A percentile compares a stretch with the other conserved stretches of the same genome.
Conservation (phyloP, 1,140 invertebrate genomes). For the Euwallacea fornicatus region DNA sequence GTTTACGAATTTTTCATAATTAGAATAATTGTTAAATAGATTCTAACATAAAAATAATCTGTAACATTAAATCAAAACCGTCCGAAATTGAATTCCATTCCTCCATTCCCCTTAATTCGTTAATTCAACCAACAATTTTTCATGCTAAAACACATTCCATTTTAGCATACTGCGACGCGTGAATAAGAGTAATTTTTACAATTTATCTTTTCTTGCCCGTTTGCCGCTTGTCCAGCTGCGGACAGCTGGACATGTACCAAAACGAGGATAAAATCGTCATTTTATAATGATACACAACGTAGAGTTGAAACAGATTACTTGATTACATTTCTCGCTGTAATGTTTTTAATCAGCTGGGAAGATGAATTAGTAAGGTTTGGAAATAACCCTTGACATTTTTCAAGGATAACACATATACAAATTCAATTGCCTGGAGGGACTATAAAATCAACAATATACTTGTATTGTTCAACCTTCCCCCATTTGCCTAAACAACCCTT, state of each 20-base stretch:
- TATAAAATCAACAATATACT: slow-evolving; percentile 5
- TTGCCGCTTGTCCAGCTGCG: slow-evolving; percentile 22
- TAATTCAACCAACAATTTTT: not conserved
- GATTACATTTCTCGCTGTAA: slow-evolving; percentile 12
- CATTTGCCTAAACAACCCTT: slow-evolving; percentile 11
- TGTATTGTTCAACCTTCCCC: not conserved
- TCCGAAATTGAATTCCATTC: too few relatives aligned
- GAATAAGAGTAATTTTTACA: slow-evolving; percentile 28
- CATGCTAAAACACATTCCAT: slow-evolving; percentile 6
- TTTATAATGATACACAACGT: slow-evolving; percentile 28
- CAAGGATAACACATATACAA: not conserved
- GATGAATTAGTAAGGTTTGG: slow-evolving; percentile 12
- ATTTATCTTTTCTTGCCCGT: slow-evolving; percentile 25
- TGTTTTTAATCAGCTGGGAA: slow-evolving; percentile 8
- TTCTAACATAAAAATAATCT: too few relatives aligned
- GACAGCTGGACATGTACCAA: slow-evolving; percentile 22
- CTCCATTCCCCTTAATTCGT: too few relatives aligned
- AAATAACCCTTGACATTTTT: not conserved
- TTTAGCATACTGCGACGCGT: slow-evolving; percentile 13
- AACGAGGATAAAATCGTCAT: slow-evolving; percentile 31
- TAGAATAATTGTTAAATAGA: too few relatives aligned
- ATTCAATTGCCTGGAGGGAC: not conserved
- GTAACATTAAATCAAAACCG: too few relatives aligned
- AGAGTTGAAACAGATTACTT: slow-evolving; percentile 25
- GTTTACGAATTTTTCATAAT: too few relatives aligned